Percentiles rank a stretch among this genome's conserved stretches.
Conservation (phyloP, 2,888 invertebrate genomes). For the Pyrgus malvae region DNA sequence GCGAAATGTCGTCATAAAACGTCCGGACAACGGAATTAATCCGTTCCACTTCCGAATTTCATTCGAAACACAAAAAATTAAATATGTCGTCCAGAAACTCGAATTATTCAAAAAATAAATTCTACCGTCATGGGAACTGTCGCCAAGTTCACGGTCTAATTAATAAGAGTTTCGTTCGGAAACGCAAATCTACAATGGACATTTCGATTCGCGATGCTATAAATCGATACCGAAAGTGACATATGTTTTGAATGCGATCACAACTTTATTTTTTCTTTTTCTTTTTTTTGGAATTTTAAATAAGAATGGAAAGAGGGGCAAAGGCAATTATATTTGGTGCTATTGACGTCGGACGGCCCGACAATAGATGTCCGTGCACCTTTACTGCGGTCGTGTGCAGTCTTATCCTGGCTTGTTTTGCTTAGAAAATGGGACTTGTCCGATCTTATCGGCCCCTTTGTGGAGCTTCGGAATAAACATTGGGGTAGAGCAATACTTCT, state of each 20-base stretch:
- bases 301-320: conserved; percentile 58
- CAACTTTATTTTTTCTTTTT: conserved; percentile 55
- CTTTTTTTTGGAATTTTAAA: conserved; percentile 50
- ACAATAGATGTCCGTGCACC: conserved; percentile 62
- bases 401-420: conserved; percentile 60
- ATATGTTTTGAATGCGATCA: conserved; percentile 78
- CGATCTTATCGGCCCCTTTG: conserved; percentile 29
- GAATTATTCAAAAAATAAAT: conserved; percentile 58
- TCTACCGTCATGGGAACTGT: conserved; percentile 78
- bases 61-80: conserved; percentile 47
- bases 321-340: conserved; percentile 75
- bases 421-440: conserved; percentile 50
- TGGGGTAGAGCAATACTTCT: conserved; percentile 13
- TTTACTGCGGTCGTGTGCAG: conserved; percentile 64
- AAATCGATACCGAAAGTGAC: conserved; percentile 75
- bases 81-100: conserved; percentile 59
- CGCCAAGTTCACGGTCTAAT: conserved; percentile 65
- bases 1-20: conserved; percentile 41
- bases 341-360: conserved; percentile 52
- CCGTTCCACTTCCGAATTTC: conserved; percentile 61
- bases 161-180: conserved; percentile 61
- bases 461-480: conserved; percentile 24
- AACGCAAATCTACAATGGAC: conserved; percentile 46
- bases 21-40: conserved; percentile 62
- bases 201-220: conserved; percentile 62